Conservation (phyloP, 2,888 invertebrate species). For the Parascotia fuliginaria region DNA sequence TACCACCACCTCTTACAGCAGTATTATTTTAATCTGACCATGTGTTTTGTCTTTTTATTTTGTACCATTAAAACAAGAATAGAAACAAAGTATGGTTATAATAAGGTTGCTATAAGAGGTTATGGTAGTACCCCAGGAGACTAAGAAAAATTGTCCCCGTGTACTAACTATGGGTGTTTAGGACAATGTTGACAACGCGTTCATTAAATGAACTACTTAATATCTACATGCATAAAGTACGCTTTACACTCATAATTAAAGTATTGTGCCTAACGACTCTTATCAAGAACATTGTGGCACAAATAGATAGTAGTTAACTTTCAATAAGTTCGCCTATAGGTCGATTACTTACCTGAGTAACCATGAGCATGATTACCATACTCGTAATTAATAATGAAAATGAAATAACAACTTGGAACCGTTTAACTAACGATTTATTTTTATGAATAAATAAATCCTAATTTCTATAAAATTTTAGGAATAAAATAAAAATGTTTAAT, state of each 20-base stretch:
- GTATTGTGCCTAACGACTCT: not conserved
- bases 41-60: too few relatives aligned
- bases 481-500: too few relatives aligned
- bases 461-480: not conserved
- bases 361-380: conserved; percentile 10
- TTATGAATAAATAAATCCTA: not conserved
- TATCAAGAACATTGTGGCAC: not conserved
- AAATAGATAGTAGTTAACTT: conserved; percentile 2
- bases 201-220: too few relatives aligned
- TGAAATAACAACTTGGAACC: not conserved
- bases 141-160: too few relatives aligned
- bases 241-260: not conserved
- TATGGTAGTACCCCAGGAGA: too few relatives aligned
- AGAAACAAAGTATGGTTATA: too few relatives aligned
- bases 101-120: too few relatives aligned
- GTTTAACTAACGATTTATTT: conserved; percentile 10
- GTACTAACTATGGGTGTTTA: too few relatives aligned
- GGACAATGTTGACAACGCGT: too few relatives aligned
- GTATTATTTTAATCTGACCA: too few relatives aligned
- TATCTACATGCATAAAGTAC: not conserved
- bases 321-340: conserved; percentile 3
- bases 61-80: too few relatives aligned
- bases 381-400: conserved; percentile 15
- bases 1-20: too few relatives aligned
- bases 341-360: conserved; percentile 7